phyloP scores from a whole-genome alignment of 2,113 vertebrate species.

The Passer montanus region DNA sequence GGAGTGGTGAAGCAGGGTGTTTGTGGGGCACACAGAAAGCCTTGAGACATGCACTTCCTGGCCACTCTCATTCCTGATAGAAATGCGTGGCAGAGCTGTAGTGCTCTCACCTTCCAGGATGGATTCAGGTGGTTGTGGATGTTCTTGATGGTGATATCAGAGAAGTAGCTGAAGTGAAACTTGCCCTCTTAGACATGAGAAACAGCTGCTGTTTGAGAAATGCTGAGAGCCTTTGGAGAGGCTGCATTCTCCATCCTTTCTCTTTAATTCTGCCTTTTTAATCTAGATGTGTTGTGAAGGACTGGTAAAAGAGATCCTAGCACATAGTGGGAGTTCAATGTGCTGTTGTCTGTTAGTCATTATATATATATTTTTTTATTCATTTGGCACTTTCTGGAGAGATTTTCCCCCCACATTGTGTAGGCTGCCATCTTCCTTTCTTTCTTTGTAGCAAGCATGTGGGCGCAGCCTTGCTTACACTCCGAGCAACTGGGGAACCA shows the following conservation, averaged over 20 bases:
- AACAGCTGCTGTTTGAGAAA: slow-evolving; percentile 20
- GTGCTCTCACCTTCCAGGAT: background rate
- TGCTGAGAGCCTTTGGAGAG: background rate
- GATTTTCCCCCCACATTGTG: background rate
- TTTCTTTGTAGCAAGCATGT: slow-evolving; percentile 74
- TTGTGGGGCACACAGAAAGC: background rate
- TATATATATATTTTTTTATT: background rate
- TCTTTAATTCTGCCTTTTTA: background rate
- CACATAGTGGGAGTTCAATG: slow-evolving; percentile 18
- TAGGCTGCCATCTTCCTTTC: slow-evolving; percentile 53
- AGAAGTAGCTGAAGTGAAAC: background rate
- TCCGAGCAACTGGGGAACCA: slow-evolving; percentile 24
- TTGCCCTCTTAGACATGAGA: background rate
- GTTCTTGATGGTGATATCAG: background rate
- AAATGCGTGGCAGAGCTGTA: rapidly evolving
- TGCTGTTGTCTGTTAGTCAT: slow-evolving; percentile 68
- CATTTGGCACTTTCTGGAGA: slow-evolving; percentile 45
- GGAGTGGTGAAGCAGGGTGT: background rate
- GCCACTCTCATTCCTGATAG: rapidly evolving
- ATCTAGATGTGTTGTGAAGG: background rate
- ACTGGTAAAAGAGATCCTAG: background rate
- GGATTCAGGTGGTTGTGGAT: background rate
- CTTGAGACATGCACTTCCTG: rapidly evolving
- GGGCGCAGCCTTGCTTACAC: slow-evolving; percentile 68
- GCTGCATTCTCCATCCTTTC: background rate